Evolutionary conservation across 2,888 invertebrate genomes (phyloP).

Genomic region (Bombylius major): DNA sequence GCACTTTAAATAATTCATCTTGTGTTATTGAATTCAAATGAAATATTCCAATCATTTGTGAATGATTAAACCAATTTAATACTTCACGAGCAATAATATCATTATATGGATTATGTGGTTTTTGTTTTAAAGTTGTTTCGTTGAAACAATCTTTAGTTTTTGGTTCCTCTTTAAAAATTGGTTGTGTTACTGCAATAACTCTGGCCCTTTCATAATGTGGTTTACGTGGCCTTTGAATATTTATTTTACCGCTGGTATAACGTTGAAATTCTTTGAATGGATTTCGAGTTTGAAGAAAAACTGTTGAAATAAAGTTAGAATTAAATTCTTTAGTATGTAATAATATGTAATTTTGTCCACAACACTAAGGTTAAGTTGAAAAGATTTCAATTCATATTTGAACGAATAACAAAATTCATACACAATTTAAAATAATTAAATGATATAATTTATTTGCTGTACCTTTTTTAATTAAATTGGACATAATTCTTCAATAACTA

Average conservation of each 20-base stretch:
- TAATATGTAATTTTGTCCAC: too few species aligned
- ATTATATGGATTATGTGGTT: conserved; percentile 55
- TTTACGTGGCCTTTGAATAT: conserved; percentile 58
- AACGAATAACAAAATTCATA: too few species aligned
- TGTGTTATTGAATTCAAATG: conserved; percentile 59
- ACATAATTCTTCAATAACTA: too few species aligned
- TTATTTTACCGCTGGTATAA: conserved; percentile 57
- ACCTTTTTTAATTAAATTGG: too few species aligned
- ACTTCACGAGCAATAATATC: conserved; percentile 59
- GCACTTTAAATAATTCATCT: conserved; percentile 51
- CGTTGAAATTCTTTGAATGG: conserved; percentile 47
- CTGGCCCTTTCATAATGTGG: conserved; percentile 58
- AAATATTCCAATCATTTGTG: conserved; percentile 57
- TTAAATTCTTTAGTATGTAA: too few species aligned
- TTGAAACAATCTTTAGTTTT: conserved; percentile 43
- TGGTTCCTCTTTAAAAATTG: conserved; percentile 44
- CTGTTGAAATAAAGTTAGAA: conserved; percentile 22
- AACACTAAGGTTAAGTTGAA: too few species aligned
- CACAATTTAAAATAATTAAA: too few species aligned
- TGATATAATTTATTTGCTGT: too few species aligned
- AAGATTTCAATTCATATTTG: not conserved
- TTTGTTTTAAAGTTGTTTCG: conserved; percentile 23
- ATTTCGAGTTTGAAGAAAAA: conserved; percentile 34
- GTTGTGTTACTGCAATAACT: conserved; percentile 51
- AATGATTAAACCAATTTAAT: conserved; percentile 53